Conservation (phyloP, 37 sponge, comb jelly and placozoan species). For the Beroe forskalii region DNA sequence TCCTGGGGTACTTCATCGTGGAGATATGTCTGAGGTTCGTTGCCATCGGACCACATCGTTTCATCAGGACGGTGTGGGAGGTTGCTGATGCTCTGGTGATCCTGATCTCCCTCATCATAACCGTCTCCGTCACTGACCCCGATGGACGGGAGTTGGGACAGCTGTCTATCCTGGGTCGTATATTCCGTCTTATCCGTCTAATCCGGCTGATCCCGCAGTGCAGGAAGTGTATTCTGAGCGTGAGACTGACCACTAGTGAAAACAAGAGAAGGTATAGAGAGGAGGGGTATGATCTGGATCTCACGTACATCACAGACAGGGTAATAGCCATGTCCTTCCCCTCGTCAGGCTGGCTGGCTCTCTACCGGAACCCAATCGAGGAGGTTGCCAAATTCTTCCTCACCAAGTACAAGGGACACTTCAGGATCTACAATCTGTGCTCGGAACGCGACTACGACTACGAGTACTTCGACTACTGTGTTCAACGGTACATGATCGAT, state of each 20-base stretch:
- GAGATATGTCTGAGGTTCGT: slow-evolving; percentile 43
- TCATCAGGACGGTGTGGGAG: slow-evolving; percentile 16
- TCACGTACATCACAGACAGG: slow-evolving; percentile 76
- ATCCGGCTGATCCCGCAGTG: slow-evolving; percentile 53
- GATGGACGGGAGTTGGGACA: background rate
- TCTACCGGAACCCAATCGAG: slow-evolving; percentile 74
- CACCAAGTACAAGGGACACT: slow-evolving; percentile 71
- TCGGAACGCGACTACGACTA: slow-evolving; percentile 67
- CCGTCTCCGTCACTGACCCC: background rate
- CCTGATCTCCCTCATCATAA: background rate
- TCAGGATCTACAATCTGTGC: slow-evolving; percentile 78
- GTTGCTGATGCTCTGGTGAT: slow-evolving; percentile 8
- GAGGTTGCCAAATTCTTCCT: slow-evolving; percentile 74
- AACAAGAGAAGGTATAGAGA: slow-evolving; percentile 74
- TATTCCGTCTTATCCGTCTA: slow-evolving; percentile 17
- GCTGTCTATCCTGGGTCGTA: background rate
- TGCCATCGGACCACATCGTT: slow-evolving; percentile 13
- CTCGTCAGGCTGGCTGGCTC: slow-evolving; percentile 68
- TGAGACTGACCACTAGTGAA: slow-evolving; percentile 61
- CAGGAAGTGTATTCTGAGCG: slow-evolving; percentile 45
- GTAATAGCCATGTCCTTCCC: slow-evolving; percentile 87
- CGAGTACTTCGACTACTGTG: slow-evolving; percentile 38
- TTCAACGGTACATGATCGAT: slow-evolving; percentile 56
- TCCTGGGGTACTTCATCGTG: slow-evolving; percentile 57
- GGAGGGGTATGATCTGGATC: slow-evolving; percentile 77